These are phyloP conservation scores for Typhlomys cinereus DNA, from an alignment of 2,113 vertebrate genomes.

Conservation along the genomic window DNA sequence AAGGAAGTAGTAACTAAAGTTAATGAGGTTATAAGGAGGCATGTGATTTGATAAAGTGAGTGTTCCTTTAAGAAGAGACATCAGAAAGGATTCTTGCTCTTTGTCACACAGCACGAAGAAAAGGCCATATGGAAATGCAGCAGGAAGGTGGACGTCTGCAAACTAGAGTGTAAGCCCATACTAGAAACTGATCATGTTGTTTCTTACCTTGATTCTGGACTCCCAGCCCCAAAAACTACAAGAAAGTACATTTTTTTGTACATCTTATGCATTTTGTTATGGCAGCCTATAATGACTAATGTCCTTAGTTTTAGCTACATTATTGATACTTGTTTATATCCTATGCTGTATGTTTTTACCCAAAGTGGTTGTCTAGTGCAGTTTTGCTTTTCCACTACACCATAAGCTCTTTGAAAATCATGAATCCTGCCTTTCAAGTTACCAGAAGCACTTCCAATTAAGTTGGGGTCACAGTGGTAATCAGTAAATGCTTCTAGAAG, in stretches of 20 bases:
- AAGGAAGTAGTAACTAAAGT: constrained; percentile 35
- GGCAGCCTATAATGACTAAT: background rate
- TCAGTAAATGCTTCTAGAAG: background rate
- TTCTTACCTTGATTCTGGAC: constrained; percentile 32
- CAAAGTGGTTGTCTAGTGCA: background rate
- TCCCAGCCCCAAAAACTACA: background rate
- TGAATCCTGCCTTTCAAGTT: constrained; percentile 20
- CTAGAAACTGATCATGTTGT: background rate
- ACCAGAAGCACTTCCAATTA: constrained; percentile 14
- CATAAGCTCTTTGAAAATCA: background rate
- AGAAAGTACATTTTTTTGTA: constrained; percentile 24
- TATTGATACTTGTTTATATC: background rate
- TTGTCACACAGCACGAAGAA: background rate
- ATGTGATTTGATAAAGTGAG: background rate
- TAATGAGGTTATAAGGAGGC: background rate
- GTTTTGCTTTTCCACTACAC: constrained; percentile 5
- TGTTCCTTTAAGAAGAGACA: constrained; percentile 3
- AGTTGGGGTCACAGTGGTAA: background rate
- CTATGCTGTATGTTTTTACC: background rate
- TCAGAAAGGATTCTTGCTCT: background rate
- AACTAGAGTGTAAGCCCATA: background rate
- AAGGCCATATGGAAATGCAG: background rate
- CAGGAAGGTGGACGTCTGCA: background rate
- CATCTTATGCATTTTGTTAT: background rate
- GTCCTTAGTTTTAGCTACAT: background rate